Evolutionary conservation across 2,888 invertebrate species (phyloP), one percentile per base, ranked within the genome.

Genomic region (Eurytoma adleriae): DNA sequence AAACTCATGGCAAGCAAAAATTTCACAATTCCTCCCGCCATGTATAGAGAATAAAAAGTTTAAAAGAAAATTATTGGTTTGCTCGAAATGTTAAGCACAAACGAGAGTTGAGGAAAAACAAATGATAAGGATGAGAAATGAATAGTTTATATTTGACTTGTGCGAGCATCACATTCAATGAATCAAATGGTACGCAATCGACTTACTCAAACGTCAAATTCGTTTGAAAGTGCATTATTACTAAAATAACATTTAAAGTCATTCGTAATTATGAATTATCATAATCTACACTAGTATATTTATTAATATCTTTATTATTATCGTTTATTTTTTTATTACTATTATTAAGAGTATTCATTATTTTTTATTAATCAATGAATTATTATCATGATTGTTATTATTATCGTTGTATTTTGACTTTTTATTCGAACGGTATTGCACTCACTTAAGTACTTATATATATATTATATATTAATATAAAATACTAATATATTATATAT

Each of bases 371-470:
- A 71, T 81, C 71, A 82, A 48, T 77, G 48, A 77, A 61, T 83
- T 79, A 83, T 80, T 72, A 82, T 82, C 77, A 83, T 74, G 71
- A 83, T 80, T 80, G 82, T 79, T 83, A 84, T 84, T 78, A 83
- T 83, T 77, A 84, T 84, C 82, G 84, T 86, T 85, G 84, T 84
- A 84, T 80, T 83, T 83, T 83, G 77, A 83, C 54, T 74, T 80
- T 80, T 69, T 50, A 77, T 79, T 81, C 79, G 73, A 78, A 78
- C 62, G 57, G 75, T 77, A 66, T 62, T 82, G 78, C 81, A 80
- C 78, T 83, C 74, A 82, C 78, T 84, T 80, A 83, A 83, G 82
- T 84, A 85, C 84, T 83, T 85, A 84, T 86, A 79, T 85, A 84
- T 83, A 83, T 84, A 83, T 83, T 83, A 82, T 85, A 83, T 84